phyloP scores from a whole-genome alignment of 1,140 invertebrate species.

The Gryon sp. region DNA sequence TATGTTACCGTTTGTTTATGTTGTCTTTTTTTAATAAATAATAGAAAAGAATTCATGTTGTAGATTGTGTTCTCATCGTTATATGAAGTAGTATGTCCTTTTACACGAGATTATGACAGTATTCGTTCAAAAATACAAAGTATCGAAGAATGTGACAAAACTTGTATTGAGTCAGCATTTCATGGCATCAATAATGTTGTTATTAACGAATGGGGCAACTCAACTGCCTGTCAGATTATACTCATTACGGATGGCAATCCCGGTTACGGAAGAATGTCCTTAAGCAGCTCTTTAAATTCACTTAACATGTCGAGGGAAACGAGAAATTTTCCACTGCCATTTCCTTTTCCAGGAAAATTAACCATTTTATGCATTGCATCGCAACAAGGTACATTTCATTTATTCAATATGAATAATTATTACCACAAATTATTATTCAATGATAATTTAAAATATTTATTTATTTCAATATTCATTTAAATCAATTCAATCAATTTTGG shows the following conservation, averaged over 20 bases:
- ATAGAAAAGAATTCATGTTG: conserved; percentile 22
- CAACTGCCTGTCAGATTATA: conserved; percentile 88
- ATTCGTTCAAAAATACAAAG: conserved; percentile 86
- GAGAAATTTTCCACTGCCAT: conserved; percentile 85
- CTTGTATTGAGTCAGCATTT: conserved; percentile 88
- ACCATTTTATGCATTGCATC: conserved; percentile 86
- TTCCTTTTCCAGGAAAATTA: conserved; percentile 90
- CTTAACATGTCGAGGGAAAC: conserved; percentile 71
- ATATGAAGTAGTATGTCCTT: conserved; percentile 88
- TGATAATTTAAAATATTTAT: too few species aligned
- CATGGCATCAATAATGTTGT: conserved; percentile 87
- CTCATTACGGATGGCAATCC: conserved; percentile 90
- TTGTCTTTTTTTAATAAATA: too few species aligned
- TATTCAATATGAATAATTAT: too few species aligned
- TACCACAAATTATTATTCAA: too few species aligned
- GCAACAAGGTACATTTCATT: conserved; percentile 75
- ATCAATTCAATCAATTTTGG: too few species aligned
- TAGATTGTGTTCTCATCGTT: conserved; percentile 89
- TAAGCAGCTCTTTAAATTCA: conserved; percentile 79
- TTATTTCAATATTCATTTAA: too few species aligned
- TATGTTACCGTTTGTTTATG: too few species aligned
- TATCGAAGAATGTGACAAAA: conserved; percentile 91
- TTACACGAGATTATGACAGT: conserved; percentile 91
- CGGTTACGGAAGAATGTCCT: conserved; percentile 84
- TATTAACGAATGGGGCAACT: conserved; percentile 91